Conservation (phyloP, 1,140 invertebrate species). For the Bombus confusus region DNA sequence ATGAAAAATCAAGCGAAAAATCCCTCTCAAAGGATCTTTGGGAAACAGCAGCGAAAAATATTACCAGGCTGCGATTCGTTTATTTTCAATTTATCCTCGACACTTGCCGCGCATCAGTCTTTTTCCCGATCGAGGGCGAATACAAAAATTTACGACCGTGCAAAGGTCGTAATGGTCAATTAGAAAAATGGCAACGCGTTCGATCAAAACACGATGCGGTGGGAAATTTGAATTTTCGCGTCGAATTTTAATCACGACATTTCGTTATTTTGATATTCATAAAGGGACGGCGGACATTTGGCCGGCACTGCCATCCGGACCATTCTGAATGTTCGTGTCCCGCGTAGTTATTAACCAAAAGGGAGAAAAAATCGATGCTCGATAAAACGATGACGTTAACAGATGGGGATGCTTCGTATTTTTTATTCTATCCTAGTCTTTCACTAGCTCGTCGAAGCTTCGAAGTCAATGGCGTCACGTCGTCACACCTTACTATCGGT, state of each 20-base stretch:
- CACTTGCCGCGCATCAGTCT: background rate
- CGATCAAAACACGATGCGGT: background rate
- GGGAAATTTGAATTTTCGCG: background rate
- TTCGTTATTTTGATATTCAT: slow-evolving; percentile 27
- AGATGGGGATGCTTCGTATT: background rate
- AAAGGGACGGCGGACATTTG: background rate
- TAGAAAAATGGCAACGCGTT: slow-evolving; percentile 5
- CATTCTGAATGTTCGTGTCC: background rate
- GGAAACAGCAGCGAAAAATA: background rate
- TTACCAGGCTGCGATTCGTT: background rate
- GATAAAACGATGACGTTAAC: slow-evolving; percentile 17
- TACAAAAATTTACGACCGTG: background rate
- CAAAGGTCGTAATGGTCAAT: background rate
- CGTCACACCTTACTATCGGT: background rate
- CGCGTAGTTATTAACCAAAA: background rate
- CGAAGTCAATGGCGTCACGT: background rate
- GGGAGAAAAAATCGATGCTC: background rate
- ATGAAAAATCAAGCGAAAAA: background rate
- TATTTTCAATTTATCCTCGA: slow-evolving; percentile 9
- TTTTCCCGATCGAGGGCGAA: background rate
- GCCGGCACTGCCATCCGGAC: background rate
- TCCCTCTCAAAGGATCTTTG: background rate
- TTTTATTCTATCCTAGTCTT: background rate
- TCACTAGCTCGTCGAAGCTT: background rate
- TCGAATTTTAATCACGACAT: slow-evolving; percentile 22